phyloP scores from a whole-genome alignment of 1,140 invertebrate species.

The Polypedilum pembai region DNA sequence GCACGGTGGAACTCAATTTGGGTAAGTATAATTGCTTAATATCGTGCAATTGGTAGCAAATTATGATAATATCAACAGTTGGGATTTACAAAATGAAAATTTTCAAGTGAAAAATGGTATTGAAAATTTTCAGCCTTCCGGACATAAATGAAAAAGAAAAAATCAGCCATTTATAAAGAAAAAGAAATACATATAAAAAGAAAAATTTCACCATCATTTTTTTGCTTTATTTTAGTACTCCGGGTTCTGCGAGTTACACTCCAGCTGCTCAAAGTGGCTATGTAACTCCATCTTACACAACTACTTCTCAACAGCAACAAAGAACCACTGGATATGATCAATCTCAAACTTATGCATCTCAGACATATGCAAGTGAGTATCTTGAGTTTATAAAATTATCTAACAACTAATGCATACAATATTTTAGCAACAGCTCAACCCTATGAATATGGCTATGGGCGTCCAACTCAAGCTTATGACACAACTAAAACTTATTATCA shows the following conservation, averaged over 20 bases:
- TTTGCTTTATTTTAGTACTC: background rate
- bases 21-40: background rate
- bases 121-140: background rate
- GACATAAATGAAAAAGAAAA: background rate
- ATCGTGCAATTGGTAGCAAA: background rate
- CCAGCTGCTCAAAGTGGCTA: slow-evolving; percentile 14
- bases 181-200: background rate
- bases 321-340: slow-evolving; percentile 16
- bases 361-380: slow-evolving; percentile 21
- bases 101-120: background rate
- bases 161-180: background rate
- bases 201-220: background rate
- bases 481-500: slow-evolving; percentile 59
- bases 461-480: slow-evolving; percentile 54
- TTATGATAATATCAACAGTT: background rate
- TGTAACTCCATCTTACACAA: background rate
- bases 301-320: background rate
- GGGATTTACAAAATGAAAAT: background rate
- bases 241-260: background rate
- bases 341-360: slow-evolving; percentile 7
- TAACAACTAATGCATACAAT: background rate
- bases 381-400: background rate
- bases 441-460: slow-evolving; percentile 62
- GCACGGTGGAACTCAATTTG: slow-evolving; percentile 2
- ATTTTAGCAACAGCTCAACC: slow-evolving; percentile 1